These are phyloP conservation scores for Eurosta solidaginis DNA, from an alignment of 1,140 invertebrate species.

Conservation along the genomic window DNA sequence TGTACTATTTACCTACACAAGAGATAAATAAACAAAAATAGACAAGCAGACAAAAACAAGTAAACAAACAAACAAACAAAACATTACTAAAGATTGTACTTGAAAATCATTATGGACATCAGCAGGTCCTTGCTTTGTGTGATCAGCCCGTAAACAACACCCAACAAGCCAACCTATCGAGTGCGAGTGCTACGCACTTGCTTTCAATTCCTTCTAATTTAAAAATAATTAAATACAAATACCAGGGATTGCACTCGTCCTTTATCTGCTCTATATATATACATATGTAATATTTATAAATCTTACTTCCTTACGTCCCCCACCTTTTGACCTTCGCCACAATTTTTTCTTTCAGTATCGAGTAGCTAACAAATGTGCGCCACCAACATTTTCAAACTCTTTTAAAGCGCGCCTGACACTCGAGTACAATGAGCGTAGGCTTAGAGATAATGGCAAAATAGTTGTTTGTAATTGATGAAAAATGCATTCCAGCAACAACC, in stretches of 20 bases:
- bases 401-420: too few species aligned
- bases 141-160: not conserved
- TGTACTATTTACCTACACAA: constrained; percentile 10
- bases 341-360: too few species aligned
- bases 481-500: not conserved
- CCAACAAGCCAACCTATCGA: not conserved
- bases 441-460: constrained; percentile 19
- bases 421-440: not conserved
- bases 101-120: not conserved
- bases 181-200: not conserved
- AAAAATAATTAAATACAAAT: constrained; percentile 55
- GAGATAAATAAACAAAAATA: constrained; percentile 10
- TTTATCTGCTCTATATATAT: too few species aligned
- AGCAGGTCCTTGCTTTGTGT: not conserved
- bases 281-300: constrained; percentile 9
- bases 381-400: not conserved
- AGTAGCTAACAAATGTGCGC: constrained; percentile 7
- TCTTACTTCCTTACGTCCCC: not conserved
- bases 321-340: not conserved
- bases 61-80: constrained; percentile 6
- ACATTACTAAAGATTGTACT: not conserved
- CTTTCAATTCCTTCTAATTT: constrained; percentile 51
- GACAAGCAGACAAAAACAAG: not conserved
- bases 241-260: constrained; percentile 33
- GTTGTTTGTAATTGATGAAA: constrained; percentile 19